Evolutionary conservation across 2,888 invertebrate species (phyloP).

Genomic region (Pteria penguin): DNA sequence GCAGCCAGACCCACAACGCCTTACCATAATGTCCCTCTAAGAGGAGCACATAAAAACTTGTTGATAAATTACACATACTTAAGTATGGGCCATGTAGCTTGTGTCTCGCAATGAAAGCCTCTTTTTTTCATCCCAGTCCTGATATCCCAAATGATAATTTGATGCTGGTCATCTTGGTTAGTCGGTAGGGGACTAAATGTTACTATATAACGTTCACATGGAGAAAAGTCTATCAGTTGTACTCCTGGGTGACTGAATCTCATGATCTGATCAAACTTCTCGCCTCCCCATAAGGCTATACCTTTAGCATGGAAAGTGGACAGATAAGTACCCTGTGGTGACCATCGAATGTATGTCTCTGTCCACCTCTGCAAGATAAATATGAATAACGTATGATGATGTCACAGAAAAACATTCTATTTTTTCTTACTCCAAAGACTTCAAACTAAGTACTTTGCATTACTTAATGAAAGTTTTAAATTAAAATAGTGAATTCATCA

Average conservation of each 20-base stretch:
- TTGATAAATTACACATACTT: no score
- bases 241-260: conserved; percentile 93
- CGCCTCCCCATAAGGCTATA: conserved; percentile 98
- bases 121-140: conserved; percentile 95
- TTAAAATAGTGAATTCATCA: no score
- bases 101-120: conserved; percentile 86
- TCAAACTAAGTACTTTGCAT: no score
- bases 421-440: no score
- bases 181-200: conserved; percentile 92
- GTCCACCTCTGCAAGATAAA: conserved; percentile 97
- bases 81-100: conserved; percentile 93
- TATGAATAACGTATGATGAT: no score
- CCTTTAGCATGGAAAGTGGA: conserved; percentile 97
- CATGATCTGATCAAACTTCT: conserved; percentile 93
- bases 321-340: conserved; percentile 96
- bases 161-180: conserved; percentile 86
- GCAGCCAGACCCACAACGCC: no score
- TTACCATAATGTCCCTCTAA: no score
- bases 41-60: no score
- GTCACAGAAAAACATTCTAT: no score
- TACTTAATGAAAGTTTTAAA: no score
- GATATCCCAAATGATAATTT: conserved; percentile 96
- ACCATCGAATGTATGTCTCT: conserved; percentile 98
- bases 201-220: conserved; percentile 94
- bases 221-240: conserved; percentile 97